These are phyloP conservation scores for Porites rus DNA, from an alignment of 92 coral and sea anemone genomes.

Conservation along the genomic window DNA sequence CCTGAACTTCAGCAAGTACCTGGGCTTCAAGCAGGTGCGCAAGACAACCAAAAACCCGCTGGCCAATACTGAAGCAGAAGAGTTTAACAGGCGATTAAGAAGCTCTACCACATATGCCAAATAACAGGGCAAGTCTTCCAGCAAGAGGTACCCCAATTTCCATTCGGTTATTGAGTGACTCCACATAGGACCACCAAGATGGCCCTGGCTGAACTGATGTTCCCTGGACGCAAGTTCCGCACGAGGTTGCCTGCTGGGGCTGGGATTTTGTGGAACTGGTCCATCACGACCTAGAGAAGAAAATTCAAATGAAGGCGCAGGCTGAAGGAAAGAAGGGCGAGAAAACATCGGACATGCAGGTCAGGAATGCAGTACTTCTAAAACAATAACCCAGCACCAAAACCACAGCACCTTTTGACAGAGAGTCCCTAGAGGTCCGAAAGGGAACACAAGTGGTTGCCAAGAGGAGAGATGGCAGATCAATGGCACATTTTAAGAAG, in stretches of 20 bases:
- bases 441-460: conserved; percentile 46
- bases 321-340: conserved; percentile 32
- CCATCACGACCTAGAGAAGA: background rate
- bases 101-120: background rate
- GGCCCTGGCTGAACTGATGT: too few relatives aligned
- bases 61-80: too few relatives aligned
- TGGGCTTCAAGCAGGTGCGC: too few relatives aligned
- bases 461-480: conserved; percentile 34
- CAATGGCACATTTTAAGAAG: conserved; percentile 47
- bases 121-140: conserved; percentile 18
- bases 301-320: background rate
- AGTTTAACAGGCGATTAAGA: background rate
- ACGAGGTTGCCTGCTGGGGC: too few relatives aligned
- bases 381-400: conserved; percentile 27
- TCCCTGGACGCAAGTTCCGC: too few relatives aligned
- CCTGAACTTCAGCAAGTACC: too few relatives aligned
- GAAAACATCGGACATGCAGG: conserved; percentile 47
- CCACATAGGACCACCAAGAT: background rate
- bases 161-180: conserved; percentile 17
- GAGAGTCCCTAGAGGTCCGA: conserved; percentile 26
- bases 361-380: conserved; percentile 35
- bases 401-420: conserved; percentile 18
- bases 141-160: conserved; percentile 26
- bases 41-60: too few relatives aligned
- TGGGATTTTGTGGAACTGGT: too few relatives aligned